Evolutionary conservation across 2,113 vertebrate species (phyloP).

Genomic region (Raja brachyura): DNA sequence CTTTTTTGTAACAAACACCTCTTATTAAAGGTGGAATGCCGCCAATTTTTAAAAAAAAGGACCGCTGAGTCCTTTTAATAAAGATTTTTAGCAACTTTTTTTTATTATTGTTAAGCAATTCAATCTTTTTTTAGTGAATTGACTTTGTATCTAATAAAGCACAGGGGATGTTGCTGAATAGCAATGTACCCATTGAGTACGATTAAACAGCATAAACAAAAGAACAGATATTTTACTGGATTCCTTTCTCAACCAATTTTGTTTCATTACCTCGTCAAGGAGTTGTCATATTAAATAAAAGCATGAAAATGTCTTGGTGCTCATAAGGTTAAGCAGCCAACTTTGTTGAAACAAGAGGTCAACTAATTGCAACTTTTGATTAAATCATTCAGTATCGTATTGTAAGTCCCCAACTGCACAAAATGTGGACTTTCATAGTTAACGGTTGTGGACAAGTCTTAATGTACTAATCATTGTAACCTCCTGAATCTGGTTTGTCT

Average conservation of each 20-base stretch:
- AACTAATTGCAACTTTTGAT: constrained; percentile 58
- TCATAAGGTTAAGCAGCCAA: constrained; percentile 48
- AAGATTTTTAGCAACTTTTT: not conserved
- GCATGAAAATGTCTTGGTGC: constrained; percentile 52
- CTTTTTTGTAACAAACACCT: constrained; percentile 55
- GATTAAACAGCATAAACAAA: constrained; percentile 33
- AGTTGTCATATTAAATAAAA: constrained; percentile 59
- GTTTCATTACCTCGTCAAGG: constrained; percentile 55
- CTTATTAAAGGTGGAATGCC: constrained; percentile 49
- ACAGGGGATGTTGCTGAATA: not conserved
- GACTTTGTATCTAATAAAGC: constrained; percentile 19
- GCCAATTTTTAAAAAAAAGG: not conserved
- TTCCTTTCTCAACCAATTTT: constrained; percentile 26
- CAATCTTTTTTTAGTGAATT: not conserved
- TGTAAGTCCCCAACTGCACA: constrained; percentile 51
- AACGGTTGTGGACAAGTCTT: constrained; percentile 64
- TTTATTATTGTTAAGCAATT: not conserved
- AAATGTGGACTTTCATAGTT: constrained; percentile 54
- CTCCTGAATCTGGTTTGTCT: constrained; percentile 69
- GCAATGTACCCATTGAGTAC: not conserved
- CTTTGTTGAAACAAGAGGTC: constrained; percentile 55
- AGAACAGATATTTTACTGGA: constrained; percentile 24
- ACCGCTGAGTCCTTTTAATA: not conserved
- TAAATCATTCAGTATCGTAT: constrained; percentile 61
- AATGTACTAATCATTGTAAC: constrained; percentile 73